phyloP scores from a whole-genome alignment of 2,888 invertebrate genomes.

The Biston betularia region DNA sequence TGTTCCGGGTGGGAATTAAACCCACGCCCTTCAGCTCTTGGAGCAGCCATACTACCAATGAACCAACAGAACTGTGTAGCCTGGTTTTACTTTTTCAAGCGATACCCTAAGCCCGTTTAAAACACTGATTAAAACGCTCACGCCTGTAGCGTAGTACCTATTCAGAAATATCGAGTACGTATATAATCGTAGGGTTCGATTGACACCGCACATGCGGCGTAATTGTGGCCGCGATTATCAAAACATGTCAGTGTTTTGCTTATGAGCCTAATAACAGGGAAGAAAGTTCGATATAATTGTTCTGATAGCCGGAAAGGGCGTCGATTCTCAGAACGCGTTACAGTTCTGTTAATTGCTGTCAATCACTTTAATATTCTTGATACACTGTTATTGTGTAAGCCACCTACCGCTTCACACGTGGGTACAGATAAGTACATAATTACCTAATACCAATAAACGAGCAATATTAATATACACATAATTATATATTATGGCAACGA shows the following conservation, averaged over 20 bases:
- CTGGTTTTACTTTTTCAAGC: too few species aligned
- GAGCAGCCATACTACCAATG: too few species aligned
- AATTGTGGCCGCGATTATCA: conserved; percentile 73
- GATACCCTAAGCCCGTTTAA: neutral
- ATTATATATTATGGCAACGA: too few species aligned
- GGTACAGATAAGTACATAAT: too few species aligned
- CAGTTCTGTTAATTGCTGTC: neutral
- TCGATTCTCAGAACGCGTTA: conserved; percentile 5
- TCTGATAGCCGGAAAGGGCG: conserved; percentile 10
- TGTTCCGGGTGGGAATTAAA: too few species aligned
- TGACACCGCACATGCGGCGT: conserved; percentile 71
- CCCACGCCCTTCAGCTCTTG: too few species aligned
- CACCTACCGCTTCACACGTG: too few species aligned
- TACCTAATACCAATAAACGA: too few species aligned
- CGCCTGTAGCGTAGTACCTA: neutral
- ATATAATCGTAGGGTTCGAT: conserved; percentile 52
- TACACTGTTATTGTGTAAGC: too few species aligned
- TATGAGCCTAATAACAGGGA: conserved; percentile 31
- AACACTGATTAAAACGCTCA: neutral
- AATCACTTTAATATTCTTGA: neutral
- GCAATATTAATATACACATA: too few species aligned
- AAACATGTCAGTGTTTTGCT: conserved; percentile 68
- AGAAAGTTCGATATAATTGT: conserved; percentile 37
- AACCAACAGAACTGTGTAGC: too few species aligned
- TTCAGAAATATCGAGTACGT: neutral